These are phyloP conservation scores for Diadema setosum DNA, from an alignment of 35 echinoderm and acorn worm species.

Conservation along the genomic window DNA sequence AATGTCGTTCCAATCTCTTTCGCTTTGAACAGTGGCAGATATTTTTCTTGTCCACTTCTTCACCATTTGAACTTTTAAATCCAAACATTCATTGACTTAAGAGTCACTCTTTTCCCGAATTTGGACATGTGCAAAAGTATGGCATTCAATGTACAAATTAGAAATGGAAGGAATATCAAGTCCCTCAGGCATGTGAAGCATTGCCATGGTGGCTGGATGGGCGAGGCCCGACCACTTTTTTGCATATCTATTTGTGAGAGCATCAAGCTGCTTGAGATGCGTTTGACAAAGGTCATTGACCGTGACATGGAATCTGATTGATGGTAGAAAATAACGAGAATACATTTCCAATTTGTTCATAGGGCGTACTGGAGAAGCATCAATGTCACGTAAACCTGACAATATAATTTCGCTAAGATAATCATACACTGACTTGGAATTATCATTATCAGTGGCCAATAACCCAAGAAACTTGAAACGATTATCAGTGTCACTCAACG, in stretches of 20 bases:
- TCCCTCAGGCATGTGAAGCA: neutral
- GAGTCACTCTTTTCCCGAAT: neutral
- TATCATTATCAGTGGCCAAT: neutral
- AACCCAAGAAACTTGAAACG: neutral
- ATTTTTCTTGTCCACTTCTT: neutral
- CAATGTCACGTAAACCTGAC: neutral
- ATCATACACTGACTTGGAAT: neutral
- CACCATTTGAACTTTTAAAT: neutral
- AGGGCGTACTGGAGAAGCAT: neutral
- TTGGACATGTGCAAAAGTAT: neutral
- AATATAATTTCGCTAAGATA: neutral
- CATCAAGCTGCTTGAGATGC: conserved; percentile 17
- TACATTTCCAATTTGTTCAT: conserved; percentile 8
- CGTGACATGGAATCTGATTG: conserved; percentile 19
- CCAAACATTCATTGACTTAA: neutral
- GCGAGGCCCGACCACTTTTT: neutral
- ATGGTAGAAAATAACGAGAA: conserved; percentile 2
- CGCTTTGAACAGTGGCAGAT: neutral
- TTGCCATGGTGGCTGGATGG: neutral
- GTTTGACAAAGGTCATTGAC: neutral
- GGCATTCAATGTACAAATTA: neutral
- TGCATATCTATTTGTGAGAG: conserved; percentile 2
- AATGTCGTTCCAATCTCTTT: neutral
- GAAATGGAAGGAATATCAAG: conserved; percentile 15
- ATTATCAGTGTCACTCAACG: neutral